Base-by-base conservation (phyloP, 2,888 invertebrate species). In the Sycophila texana region DNA sequence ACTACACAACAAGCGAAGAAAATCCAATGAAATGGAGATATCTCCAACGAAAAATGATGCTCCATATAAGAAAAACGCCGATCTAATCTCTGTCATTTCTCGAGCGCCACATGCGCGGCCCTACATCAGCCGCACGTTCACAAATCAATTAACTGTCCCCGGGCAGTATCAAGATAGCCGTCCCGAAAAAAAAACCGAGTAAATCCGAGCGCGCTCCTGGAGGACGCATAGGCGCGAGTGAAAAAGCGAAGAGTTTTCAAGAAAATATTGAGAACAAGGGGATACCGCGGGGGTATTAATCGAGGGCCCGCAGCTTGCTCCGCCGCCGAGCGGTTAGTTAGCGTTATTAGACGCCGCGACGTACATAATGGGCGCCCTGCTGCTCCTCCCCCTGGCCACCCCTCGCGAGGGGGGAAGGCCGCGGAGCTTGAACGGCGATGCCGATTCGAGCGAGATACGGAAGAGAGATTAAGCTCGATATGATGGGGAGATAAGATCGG, bases 391-490 rank as follows among this genome's bases (percentile, higher is more conserved):
- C 47, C n/a, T n/a, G n/a, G 22, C 12, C 18, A n/a, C 20, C 14
- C 20, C 14, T 0, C 39, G 4, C 39, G 26, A 26, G 26, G 26
- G 26, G 39, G 39, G 39, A 39, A 39, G 39, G 39, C 39, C 39
- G 39, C 53, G 53, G n/a, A 53, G 5, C 39, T 39, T 39, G 53
- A 53, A 14, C 53, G 5, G 0, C 26, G 20, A 22, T 22, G 10
- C 20, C 80, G 80, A 83, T 83, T 76, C 76, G 73, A 76, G 58
- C 75, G 78, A 79, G 81, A 83, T 83, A 81, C 79, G 78, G 79
- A 73, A 77, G 79, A 80, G 81, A 83, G 83, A 82, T 83, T 81
- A 83, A 79, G 81, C 63, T 79, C 80, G 83, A 84, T 82, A 81
- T 81, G 81, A 81, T 79, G 76, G 72, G 63, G 74, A 73, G 83